A percentile compares a stretch with the other conserved stretches of the same genome.
These are phyloP conservation scores for Lasioglossum lativentre DNA, from an alignment of 2,888 invertebrate species.

Conservation along the genomic window DNA sequence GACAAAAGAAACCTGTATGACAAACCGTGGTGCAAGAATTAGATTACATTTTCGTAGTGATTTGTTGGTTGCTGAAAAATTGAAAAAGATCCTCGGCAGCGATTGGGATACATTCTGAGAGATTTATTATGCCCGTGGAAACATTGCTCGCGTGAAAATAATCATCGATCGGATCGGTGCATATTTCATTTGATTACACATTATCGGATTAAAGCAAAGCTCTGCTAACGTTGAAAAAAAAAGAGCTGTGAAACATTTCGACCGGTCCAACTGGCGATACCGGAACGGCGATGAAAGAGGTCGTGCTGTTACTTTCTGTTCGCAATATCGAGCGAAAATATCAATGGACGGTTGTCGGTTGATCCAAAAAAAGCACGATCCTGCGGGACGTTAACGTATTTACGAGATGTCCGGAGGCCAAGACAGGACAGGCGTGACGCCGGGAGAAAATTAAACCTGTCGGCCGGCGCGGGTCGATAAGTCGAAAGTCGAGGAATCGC, in stretches of 20 bases:
- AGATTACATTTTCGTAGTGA: too few species aligned
- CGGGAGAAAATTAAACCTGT: slow-evolving; percentile 46
- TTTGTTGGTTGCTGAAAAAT: too few species aligned
- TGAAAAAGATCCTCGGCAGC: too few species aligned
- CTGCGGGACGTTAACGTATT: slow-evolving; percentile 30
- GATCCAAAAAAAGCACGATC: slow-evolving; percentile 6
- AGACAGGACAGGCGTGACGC: slow-evolving; percentile 41
- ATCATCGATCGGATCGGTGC: background rate
- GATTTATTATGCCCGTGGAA: too few species aligned
- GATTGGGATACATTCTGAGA: too few species aligned
- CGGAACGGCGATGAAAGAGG: background rate
- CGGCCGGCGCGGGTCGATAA: slow-evolving; percentile 44
- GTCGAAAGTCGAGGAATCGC: slow-evolving; percentile 30
- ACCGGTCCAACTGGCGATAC: background rate
- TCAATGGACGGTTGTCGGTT: slow-evolving; percentile 29
- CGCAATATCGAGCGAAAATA: slow-evolving; percentile 18
- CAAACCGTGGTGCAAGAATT: too few species aligned
- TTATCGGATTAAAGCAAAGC: background rate
- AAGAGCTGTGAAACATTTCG: background rate
- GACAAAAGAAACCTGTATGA: too few species aligned
- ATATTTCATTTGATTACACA: background rate
- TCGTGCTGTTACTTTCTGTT: background rate
- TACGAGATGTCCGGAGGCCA: slow-evolving; percentile 38
- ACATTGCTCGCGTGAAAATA: too few species aligned
- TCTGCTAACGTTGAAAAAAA: background rate